These are phyloP conservation scores for Oreotragus oreotragus DNA, from an alignment of 2,113 vertebrate genomes.

Conservation along the genomic window DNA sequence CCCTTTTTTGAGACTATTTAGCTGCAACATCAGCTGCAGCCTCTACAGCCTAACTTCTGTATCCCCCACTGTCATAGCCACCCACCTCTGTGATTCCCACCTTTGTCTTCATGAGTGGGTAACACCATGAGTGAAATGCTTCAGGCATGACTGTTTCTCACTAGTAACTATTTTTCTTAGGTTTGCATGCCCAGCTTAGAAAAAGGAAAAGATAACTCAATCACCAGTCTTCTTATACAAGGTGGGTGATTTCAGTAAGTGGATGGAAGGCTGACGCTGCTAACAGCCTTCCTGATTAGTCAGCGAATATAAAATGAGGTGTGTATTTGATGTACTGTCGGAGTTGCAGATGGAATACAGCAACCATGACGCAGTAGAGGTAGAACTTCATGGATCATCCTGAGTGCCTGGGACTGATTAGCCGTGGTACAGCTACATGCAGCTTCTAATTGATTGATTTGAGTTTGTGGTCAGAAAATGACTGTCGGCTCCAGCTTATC, in stretches of 20 bases:
- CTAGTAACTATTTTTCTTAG: not conserved
- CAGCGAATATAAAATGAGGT: constrained; percentile 60
- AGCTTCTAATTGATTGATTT: constrained; percentile 87
- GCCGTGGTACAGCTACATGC: constrained; percentile 72
- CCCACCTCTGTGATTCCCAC: not conserved
- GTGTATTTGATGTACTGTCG: constrained; percentile 68
- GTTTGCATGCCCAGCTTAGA: not conserved
- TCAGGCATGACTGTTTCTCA: not conserved
- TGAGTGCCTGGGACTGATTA: constrained; percentile 83
- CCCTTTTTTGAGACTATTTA: not conserved
- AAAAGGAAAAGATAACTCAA: constrained; percentile 34
- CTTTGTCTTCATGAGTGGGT: not conserved
- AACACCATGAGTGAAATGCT: not conserved
- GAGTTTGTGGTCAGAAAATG: constrained; percentile 85
- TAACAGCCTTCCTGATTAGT: constrained; percentile 51
- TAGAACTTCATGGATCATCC: constrained; percentile 76
- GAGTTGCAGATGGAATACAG: constrained; percentile 69
- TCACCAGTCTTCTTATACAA: not conserved
- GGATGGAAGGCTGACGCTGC: not conserved
- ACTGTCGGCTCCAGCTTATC: constrained; percentile 86
- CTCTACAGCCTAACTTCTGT: not conserved
- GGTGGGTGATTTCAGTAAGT: not conserved
- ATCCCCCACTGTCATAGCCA: accelerated
- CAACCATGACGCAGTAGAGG: constrained; percentile 61
- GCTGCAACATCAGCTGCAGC: no score